A percentile compares a stretch with the other conserved stretches of the same genome.
phyloP scores from a whole-genome alignment of 92 coral and sea anemone genomes.

The Desmophyllum pertusum region DNA sequence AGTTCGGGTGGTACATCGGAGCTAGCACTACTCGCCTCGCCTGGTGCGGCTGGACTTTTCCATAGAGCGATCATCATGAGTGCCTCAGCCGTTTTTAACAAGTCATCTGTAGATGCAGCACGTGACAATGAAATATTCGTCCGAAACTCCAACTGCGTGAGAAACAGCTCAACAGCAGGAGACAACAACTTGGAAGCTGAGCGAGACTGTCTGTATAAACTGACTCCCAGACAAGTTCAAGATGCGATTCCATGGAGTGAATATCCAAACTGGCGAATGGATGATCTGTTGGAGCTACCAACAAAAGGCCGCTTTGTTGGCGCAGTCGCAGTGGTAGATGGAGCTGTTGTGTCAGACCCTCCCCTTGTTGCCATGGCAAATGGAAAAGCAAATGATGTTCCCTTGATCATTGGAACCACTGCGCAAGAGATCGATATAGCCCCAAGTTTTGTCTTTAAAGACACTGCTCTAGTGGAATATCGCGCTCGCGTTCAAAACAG shows the following conservation, averaged over 20 bases:
- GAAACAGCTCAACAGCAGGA: constrained; percentile 31
- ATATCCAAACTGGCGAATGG: constrained; percentile 63
- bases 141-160: constrained; percentile 42
- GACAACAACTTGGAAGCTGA: too few relatives aligned
- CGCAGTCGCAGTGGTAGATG: constrained; percentile 69
- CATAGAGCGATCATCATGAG: constrained; percentile 71
- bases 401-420: constrained; percentile 62
- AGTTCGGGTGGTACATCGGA: constrained; percentile 83
- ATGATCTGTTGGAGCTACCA: constrained; percentile 49
- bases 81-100: constrained; percentile 61
- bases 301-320: constrained; percentile 56
- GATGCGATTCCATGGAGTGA: constrained; percentile 68
- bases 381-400: constrained; percentile 55
- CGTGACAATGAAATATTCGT: constrained; percentile 61
- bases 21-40: constrained; percentile 65
- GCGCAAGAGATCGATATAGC: constrained; percentile 69
- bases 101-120: constrained; percentile 60
- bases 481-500: too few relatives aligned
- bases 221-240: constrained; percentile 30
- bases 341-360: constrained; percentile 50
- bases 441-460: too few relatives aligned
- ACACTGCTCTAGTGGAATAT: too few relatives aligned
- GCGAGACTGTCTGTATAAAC: constrained; percentile 46
- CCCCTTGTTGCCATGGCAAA: constrained; percentile 64
- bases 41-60: constrained; percentile 68